Conservation (phyloP, 2,113 vertebrate species). For the Erinaceus europaeus region DNA sequence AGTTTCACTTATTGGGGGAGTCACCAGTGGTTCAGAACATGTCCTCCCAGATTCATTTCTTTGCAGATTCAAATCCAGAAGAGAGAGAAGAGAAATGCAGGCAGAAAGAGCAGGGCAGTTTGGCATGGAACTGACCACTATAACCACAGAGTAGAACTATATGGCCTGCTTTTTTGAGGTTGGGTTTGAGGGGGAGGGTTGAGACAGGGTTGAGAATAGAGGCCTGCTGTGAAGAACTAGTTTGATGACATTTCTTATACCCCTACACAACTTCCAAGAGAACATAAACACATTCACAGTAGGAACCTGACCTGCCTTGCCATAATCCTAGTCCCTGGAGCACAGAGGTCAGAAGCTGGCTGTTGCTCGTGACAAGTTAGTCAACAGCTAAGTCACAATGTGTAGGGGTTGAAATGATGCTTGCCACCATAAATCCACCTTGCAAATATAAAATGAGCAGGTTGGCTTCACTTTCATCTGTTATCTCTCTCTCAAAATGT, state of each 20-base stretch:
- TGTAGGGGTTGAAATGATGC: fast-evolving
- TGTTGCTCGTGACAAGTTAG: too few species aligned
- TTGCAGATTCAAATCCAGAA: neutral
- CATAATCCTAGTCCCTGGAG: neutral
- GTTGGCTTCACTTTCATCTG: neutral
- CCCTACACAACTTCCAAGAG: neutral
- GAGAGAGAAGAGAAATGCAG: neutral
- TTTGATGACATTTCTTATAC: neutral
- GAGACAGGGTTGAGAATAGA: neutral
- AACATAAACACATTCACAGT: neutral
- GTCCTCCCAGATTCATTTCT: neutral
- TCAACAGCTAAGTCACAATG: too few species aligned
- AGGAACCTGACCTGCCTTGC: neutral
- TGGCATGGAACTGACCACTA: neutral
- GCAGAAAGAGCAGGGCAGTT: neutral
- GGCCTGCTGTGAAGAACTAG: neutral
- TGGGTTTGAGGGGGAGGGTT: neutral
- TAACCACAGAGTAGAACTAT: fast-evolving
- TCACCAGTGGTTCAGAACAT: neutral
- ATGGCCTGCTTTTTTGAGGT: too few species aligned
- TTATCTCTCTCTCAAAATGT: neutral
- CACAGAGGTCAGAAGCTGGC: neutral
- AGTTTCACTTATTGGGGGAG: neutral
- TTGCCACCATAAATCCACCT: fast-evolving
- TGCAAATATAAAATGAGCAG: fast-evolving